These are phyloP conservation scores for Druon quercuslanigerum DNA, from an alignment of 1,140 invertebrate genomes.

Conservation along the genomic window DNA sequence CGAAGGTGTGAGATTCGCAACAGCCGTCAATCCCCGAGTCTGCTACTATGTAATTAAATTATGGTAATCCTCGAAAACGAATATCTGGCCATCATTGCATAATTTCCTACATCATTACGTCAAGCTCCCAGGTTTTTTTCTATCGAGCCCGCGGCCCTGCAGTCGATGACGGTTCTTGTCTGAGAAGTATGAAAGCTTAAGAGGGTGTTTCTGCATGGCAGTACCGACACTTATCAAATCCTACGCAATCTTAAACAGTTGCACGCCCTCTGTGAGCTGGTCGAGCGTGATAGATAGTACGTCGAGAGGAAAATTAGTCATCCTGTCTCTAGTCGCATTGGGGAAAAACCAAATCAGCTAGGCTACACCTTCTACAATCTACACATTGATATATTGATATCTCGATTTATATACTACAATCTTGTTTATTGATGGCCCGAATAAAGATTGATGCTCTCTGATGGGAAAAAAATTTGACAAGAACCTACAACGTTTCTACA, in stretches of 20 bases:
- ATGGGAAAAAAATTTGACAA: no score
- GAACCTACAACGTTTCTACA: no score
- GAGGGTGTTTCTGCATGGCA: conserved; percentile 49
- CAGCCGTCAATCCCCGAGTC: conserved; percentile 41
- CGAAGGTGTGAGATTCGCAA: conserved; percentile 43
- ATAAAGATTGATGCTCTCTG: no score
- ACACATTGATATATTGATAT: conserved; percentile 3
- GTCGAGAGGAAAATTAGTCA: conserved; percentile 51
- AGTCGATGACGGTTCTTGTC: conserved; percentile 49
- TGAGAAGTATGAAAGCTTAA: conserved; percentile 46
- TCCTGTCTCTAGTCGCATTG: conserved; percentile 28
- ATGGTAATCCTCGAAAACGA: conserved; percentile 47
- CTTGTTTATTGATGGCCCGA: no score
- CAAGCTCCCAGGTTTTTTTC: conserved; percentile 39
- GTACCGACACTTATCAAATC: conserved; percentile 52
- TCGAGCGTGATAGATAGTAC: conserved; percentile 44
- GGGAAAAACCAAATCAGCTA: conserved; percentile 9
- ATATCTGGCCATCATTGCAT: conserved; percentile 40
- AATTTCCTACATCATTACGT: conserved; percentile 59
- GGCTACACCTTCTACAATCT: neutral
- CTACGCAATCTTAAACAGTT: conserved; percentile 50
- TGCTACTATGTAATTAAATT: conserved; percentile 60
- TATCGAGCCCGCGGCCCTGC: conserved; percentile 45
- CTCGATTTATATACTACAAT: no score
- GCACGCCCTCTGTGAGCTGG: conserved; percentile 48